Evolutionary conservation across 2,113 vertebrate species (phyloP), one percentile per base, ranked within the genome.

Genomic region (Pica pica): DNA sequence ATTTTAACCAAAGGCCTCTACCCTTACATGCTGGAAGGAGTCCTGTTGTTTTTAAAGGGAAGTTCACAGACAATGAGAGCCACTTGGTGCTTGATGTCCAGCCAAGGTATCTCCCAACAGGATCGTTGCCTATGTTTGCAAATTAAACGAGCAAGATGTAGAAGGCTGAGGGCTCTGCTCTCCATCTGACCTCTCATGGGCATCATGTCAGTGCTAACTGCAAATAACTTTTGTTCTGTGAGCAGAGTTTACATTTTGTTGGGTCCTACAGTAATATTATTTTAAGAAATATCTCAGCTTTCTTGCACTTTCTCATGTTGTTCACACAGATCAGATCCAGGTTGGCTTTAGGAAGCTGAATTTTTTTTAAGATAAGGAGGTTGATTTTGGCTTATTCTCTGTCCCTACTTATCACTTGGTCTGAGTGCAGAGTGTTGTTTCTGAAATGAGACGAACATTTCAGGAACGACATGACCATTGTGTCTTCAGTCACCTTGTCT

Each of bases 301-400:
- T 83, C 91, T 94, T 73, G 42, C 50, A 56, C 78, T 96, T 95
- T 95, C 86, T 93, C 85, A 68, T 80, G 42, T 41, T 90, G 79
- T 94, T 96, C 95, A 89, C 92, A 83, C 71, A 83, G 88, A 87
- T 93, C 75, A 85, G 71, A 91, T 87, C 67, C 83, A 93, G 86
- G 89, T 92, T 95, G 88, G 75, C 67, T 89, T 89, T 83, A 94
- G 88, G 83, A 92, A 96, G 79, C 81, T 73, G 90, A 88, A 50
- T 91, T 92, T 89, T 93, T 95, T 97, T 93, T 83, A 84, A 95
- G 91, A 96, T 95, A 96, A 91, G 56, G 42, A 74, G 67, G 68
- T 94, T 97, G 95, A 59, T 95, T 95, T 95, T 96, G 96, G 96
- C 95, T 86, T 67, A 37, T 68, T 93, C 76, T 75, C 11, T 94